Percentiles rank a stretch among this genome's conserved stretches.
Evolutionary conservation across 2,888 invertebrate genomes (phyloP).

Genomic region (Diarsia mendica): DNA sequence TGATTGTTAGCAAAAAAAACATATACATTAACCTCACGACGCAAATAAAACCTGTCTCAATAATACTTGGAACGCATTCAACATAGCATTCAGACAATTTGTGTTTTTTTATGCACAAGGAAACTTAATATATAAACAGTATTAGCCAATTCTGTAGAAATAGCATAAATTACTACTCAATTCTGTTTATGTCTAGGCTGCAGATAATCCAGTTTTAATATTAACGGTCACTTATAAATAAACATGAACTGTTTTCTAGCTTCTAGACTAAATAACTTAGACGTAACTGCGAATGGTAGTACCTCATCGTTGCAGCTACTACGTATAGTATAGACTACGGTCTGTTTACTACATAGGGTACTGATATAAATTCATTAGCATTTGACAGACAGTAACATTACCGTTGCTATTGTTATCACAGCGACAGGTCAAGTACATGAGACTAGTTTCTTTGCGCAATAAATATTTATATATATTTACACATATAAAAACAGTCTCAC

Average conservation of each 20-base stretch:
- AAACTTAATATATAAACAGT: neutral
- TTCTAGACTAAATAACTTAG: constrained; percentile 10
- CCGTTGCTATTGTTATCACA: constrained; percentile 51
- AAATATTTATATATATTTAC: constrained; percentile 35
- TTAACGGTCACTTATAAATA: neutral
- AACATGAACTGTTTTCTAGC: constrained; percentile 7
- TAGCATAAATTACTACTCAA: neutral
- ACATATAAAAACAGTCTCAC: constrained; percentile 50
- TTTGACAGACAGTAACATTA: constrained; percentile 66
- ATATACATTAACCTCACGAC: constrained; percentile 6
- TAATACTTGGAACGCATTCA: constrained; percentile 17
- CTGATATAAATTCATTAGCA: constrained; percentile 31
- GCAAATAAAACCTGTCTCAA: constrained; percentile 31
- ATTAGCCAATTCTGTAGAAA: neutral
- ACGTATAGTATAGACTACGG: neutral
- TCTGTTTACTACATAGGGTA: neutral
- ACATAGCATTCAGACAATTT: constrained; percentile 2
- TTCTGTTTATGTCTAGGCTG: neutral
- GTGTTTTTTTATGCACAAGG: constrained; percentile 2
- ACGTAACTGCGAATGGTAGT: neutral
- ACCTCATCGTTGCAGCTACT: neutral
- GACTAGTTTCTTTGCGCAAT: constrained; percentile 39
- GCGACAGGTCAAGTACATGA: constrained; percentile 52
- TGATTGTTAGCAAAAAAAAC: constrained; percentile 11
- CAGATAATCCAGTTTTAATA: constrained; percentile 1